Evolutionary conservation across 2,797 vertebrate species (phyloP).

Genomic region (Spondyliosoma cantharus): DNA sequence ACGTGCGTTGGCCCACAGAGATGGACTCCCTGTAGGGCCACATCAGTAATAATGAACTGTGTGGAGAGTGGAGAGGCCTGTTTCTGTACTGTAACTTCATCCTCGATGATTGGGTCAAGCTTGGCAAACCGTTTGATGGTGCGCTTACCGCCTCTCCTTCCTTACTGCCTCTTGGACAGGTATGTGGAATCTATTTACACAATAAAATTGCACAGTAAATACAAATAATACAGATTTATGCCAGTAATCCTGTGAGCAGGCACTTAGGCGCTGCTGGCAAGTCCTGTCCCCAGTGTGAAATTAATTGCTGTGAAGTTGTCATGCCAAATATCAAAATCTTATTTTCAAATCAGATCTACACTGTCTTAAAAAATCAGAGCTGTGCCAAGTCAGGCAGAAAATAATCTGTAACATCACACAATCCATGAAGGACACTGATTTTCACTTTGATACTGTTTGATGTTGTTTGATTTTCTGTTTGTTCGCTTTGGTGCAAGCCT

Average conservation of each 20-base stretch:
- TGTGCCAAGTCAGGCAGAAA: conserved; percentile 66
- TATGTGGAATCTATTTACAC: background rate
- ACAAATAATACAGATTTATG: conserved; percentile 10
- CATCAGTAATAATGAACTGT: conserved; percentile 74
- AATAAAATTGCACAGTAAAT: background rate
- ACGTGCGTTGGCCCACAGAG: conserved; percentile 40
- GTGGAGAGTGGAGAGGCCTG: conserved; percentile 68
- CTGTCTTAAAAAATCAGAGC: conserved; percentile 66
- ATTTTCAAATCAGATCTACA: conserved; percentile 68
- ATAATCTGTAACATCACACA: conserved; percentile 72
- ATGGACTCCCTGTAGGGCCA: conserved; percentile 64
- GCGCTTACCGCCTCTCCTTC: conserved; percentile 20
- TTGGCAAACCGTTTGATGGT: conserved; percentile 71
- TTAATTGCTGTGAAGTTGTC: conserved; percentile 73
- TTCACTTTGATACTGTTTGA: conserved; percentile 70
- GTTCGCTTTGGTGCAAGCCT: conserved; percentile 30
- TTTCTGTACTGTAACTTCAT: conserved; percentile 73
- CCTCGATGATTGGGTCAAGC: conserved; percentile 69
- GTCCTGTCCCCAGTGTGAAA: conserved; percentile 58
- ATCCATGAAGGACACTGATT: conserved; percentile 70
- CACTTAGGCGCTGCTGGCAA: conserved; percentile 33
- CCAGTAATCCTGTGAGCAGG: conserved; percentile 21
- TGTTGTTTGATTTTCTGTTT: conserved; percentile 67
- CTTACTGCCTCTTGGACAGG: background rate
- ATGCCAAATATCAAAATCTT: conserved; percentile 66